Evolutionary conservation across 2,888 invertebrate genomes (phyloP).

Genomic region (Heliconius cydno): DNA sequence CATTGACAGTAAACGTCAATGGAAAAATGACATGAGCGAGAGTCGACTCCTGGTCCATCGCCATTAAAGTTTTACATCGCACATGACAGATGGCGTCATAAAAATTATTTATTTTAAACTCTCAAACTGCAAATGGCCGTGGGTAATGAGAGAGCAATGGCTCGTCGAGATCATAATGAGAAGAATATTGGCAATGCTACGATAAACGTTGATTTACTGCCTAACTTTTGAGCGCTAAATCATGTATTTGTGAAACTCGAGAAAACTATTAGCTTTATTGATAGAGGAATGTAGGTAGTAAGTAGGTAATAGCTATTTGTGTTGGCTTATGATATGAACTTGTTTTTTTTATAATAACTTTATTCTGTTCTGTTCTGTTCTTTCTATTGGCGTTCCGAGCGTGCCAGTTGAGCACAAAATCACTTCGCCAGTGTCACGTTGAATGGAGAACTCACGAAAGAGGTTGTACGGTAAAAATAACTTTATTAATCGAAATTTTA

Average conservation of each 20-base stretch:
- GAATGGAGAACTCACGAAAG: no score
- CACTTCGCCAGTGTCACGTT: no score
- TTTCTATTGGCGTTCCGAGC: no score
- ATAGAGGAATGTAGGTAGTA: slow-evolving; percentile 70
- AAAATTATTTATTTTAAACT: slow-evolving; percentile 81
- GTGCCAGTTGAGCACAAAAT: no score
- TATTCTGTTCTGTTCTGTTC: neutral
- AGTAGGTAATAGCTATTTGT: slow-evolving; percentile 52
- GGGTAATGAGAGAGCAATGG: slow-evolving; percentile 80
- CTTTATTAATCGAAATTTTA: slow-evolving; percentile 25
- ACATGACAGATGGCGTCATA: slow-evolving; percentile 80
- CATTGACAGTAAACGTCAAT: slow-evolving; percentile 77
- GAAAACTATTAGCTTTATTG: slow-evolving; percentile 82
- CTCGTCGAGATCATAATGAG: slow-evolving; percentile 66
- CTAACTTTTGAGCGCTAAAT: slow-evolving; percentile 80
- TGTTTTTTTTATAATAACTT: slow-evolving; percentile 55
- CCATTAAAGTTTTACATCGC: slow-evolving; percentile 74
- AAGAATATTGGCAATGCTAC: slow-evolving; percentile 63
- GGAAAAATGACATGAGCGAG: slow-evolving; percentile 63
- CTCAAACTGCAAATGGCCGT: slow-evolving; percentile 65
- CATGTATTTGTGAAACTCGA: slow-evolving; percentile 79
- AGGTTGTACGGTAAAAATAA: slow-evolving; percentile 41
- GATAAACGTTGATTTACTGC: slow-evolving; percentile 79
- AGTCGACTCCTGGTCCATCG: slow-evolving; percentile 66
- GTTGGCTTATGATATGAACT: slow-evolving; percentile 49